phyloP scores from a whole-genome alignment of 2,888 invertebrate species.

The Priocnemis perturbator region DNA sequence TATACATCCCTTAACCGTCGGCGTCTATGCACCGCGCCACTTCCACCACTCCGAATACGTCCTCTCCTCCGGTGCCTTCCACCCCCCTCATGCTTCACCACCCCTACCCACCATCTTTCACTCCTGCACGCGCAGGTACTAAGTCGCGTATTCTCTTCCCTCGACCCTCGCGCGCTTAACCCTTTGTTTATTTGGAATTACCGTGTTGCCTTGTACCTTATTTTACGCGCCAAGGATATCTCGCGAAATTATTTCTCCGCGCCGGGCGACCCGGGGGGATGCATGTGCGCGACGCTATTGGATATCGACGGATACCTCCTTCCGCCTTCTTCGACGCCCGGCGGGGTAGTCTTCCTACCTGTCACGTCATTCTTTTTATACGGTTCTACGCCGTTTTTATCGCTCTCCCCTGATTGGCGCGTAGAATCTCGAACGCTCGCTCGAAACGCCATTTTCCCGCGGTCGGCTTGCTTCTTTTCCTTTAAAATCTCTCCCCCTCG shows the following conservation, averaged over 20 bases:
- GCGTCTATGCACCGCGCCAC: conserved; percentile 46
- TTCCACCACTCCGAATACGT: background rate
- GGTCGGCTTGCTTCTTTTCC: too few relatives aligned
- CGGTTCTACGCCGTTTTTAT: too few relatives aligned
- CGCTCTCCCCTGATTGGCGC: too few relatives aligned
- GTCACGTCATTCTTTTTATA: too few relatives aligned
- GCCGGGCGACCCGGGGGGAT: background rate
- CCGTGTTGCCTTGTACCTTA: conserved; percentile 46
- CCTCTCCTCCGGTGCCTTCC: background rate
- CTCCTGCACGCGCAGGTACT: background rate
- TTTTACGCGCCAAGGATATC: conserved; percentile 45
- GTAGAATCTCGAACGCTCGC: too few relatives aligned
- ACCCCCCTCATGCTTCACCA: background rate
- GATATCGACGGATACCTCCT: too few relatives aligned
- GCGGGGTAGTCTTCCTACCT: too few relatives aligned
- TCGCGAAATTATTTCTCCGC: conserved; percentile 26
- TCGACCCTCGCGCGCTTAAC: conserved; percentile 24
- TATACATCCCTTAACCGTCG: conserved; percentile 52
- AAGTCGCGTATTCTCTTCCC: conserved; percentile 11
- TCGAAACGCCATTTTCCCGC: too few relatives aligned
- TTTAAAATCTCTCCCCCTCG: too few relatives aligned
- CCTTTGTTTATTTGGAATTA: conserved; percentile 48
- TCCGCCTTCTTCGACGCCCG: too few relatives aligned
- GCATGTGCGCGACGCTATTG: too few relatives aligned
- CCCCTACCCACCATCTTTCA: background rate